Percentiles rank a stretch among this genome's conserved stretches.
These are phyloP conservation scores for Melanophora roralis DNA, from an alignment of 2,888 invertebrate genomes.

Conservation along the genomic window DNA sequence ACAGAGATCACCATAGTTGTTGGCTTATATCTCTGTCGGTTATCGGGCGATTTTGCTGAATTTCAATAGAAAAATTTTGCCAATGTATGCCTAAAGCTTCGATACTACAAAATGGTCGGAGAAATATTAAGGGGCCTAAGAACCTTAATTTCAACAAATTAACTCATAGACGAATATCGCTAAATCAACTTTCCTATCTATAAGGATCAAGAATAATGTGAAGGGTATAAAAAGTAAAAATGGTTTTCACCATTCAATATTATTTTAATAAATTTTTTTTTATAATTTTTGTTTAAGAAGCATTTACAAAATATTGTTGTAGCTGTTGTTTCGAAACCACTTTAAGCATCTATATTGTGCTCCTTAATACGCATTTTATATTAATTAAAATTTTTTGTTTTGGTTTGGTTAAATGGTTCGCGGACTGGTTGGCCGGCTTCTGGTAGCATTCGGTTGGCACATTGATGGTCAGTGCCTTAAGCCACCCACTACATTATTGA, in stretches of 20 bases:
- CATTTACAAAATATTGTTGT: slow-evolving; percentile 24
- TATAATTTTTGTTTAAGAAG: not conserved
- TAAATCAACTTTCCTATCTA: too few species aligned
- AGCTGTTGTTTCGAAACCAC: slow-evolving; percentile 39
- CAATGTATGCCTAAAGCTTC: too few species aligned
- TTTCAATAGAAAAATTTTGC: too few species aligned
- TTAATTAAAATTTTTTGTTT: slow-evolving; percentile 42
- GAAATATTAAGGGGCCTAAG: too few species aligned
- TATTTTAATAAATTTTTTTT: slow-evolving; percentile 11
- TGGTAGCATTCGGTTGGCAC: slow-evolving; percentile 8
- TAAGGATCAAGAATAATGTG: too few species aligned
- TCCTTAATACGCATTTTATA: slow-evolving; percentile 63
- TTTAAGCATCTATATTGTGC: slow-evolving; percentile 63
- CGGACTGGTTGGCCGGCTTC: not conserved
- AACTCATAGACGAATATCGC: too few species aligned
- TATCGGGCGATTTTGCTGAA: too few species aligned
- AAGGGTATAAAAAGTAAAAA: too few species aligned
- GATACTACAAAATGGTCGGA: too few species aligned
- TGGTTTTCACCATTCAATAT: not conserved
- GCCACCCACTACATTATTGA: slow-evolving; percentile 12
- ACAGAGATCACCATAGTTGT: too few species aligned
- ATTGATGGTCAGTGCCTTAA: slow-evolving; percentile 42
- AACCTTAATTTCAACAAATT: too few species aligned
- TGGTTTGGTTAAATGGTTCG: not conserved
- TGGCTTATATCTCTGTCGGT: too few species aligned